phyloP scores from a whole-genome alignment of 2,113 vertebrate genomes.

The Nesogale talazaci region DNA sequence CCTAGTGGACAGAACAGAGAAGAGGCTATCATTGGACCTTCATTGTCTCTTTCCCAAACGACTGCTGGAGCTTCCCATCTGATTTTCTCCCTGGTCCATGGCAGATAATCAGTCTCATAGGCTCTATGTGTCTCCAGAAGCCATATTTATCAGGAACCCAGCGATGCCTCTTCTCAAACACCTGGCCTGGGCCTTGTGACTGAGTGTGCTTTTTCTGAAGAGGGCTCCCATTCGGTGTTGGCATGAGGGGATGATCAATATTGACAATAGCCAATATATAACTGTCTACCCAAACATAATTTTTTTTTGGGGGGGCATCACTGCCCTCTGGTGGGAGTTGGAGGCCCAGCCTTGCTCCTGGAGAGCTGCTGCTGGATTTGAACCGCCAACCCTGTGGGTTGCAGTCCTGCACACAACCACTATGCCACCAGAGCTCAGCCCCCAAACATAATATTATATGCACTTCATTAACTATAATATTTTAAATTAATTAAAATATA shows the following conservation, averaged over 20 bases:
- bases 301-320: no score
- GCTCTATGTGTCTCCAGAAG: neutral
- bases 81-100: neutral
- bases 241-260: neutral
- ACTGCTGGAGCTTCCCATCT: neutral
- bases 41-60: neutral
- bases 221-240: neutral
- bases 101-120: neutral
- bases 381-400: no score
- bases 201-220: neutral
- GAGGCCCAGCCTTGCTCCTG: no score
- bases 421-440: no score
- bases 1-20: neutral
- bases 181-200: neutral
- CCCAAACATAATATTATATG: no score
- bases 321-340: no score
- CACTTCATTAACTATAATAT: no score
- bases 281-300: no score
- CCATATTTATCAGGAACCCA: neutral
- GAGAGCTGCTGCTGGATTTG: no score
- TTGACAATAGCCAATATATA: neutral
- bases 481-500: no score
- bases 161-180: neutral
- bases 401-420: no score
- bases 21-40: neutral